Conservation (phyloP, 2,113 vertebrate species). For the Callipepla californica region DNA sequence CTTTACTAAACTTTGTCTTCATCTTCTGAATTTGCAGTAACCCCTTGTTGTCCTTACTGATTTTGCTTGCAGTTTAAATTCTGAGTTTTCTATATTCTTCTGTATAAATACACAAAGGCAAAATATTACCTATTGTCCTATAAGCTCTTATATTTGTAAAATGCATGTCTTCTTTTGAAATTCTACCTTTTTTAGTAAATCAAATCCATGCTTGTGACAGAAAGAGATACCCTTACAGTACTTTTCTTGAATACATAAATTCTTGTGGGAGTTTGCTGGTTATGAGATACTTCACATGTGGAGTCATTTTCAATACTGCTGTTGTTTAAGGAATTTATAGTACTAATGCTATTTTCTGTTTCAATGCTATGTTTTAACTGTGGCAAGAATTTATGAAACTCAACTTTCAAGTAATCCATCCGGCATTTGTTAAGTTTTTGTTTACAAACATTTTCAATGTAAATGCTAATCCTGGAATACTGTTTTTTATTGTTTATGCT, state of each 20-base stretch:
- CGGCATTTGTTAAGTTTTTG: not conserved
- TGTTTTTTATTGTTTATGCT: not conserved
- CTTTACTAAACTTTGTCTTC: not conserved
- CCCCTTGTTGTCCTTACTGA: not conserved
- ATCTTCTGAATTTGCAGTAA: not conserved
- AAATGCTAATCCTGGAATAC: not conserved
- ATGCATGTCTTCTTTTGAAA: not conserved
- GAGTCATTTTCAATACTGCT: not conserved
- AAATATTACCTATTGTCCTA: not conserved
- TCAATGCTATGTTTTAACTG: not conserved
- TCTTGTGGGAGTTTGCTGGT: not conserved
- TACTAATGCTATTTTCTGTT: not conserved
- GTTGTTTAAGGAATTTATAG: not conserved
- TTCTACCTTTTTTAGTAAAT: not conserved
- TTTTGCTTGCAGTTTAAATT: not conserved
- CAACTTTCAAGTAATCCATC: not conserved
- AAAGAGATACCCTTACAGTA: not conserved
- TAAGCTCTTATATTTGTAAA: not conserved
- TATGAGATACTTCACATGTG: not conserved
- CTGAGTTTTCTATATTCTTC: not conserved
- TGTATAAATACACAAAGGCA: not conserved
- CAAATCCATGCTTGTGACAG: not conserved
- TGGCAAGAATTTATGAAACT: not conserved
- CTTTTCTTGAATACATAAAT: not conserved
- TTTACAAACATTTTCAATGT: not conserved